Evolutionary conservation across 2,113 vertebrate species (phyloP).

Genomic region (Nesoenas mayeri): DNA sequence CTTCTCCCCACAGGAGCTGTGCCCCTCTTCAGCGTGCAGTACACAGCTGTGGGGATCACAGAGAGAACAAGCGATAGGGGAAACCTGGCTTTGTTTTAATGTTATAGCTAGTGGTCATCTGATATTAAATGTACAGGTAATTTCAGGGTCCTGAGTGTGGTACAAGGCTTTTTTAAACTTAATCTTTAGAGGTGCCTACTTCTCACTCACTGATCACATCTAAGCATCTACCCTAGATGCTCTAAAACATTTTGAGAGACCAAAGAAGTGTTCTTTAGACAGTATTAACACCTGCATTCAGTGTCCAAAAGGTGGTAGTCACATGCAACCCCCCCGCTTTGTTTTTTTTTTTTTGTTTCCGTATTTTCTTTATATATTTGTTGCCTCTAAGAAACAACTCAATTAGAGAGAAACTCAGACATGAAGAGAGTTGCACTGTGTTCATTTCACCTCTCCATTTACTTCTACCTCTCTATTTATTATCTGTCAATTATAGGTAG

Average conservation of each 20-base stretch:
- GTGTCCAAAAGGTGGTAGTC: background rate
- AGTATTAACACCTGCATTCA: background rate
- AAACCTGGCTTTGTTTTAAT: background rate
- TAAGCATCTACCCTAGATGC: background rate
- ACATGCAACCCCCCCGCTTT: accelerated
- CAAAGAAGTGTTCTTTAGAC: background rate
- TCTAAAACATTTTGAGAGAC: background rate
- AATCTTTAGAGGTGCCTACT: background rate
- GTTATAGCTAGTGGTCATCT: background rate
- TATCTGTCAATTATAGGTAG: background rate
- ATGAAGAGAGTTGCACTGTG: background rate
- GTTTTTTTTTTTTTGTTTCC: background rate
- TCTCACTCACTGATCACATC: background rate
- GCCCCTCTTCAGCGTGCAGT: accelerated
- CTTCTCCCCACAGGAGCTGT: accelerated
- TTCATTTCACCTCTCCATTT: background rate
- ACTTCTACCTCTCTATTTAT: background rate
- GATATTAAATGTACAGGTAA: background rate
- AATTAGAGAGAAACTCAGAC: background rate
- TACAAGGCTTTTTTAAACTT: background rate
- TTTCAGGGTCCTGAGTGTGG: background rate
- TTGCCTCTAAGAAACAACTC: background rate
- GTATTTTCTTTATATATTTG: background rate
- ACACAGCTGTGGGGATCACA: background rate
- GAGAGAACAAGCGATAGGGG: background rate